A percentile compares a stretch with the other conserved stretches of the same genome.
Evolutionary conservation across 2,888 invertebrate genomes (phyloP).

Genomic region (Lutraria lutraria): DNA sequence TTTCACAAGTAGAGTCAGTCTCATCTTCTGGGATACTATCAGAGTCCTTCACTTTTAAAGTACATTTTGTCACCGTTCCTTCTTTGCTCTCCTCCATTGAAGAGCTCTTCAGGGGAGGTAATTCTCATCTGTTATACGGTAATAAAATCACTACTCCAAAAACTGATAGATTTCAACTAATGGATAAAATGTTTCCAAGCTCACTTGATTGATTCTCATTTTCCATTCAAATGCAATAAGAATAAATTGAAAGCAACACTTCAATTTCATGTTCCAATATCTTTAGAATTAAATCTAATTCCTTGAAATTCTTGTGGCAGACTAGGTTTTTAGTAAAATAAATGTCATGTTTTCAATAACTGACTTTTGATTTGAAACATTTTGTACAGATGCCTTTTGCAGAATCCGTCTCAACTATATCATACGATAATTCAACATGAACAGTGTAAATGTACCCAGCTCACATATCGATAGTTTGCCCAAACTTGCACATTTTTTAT

Average conservation of each 20-base stretch:
- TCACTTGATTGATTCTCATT: neutral
- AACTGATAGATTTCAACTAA: neutral
- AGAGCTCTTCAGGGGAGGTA: conserved; percentile 32
- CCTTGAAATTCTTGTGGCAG: neutral
- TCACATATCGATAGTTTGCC: neutral
- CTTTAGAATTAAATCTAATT: neutral
- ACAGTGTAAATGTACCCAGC: too few species aligned
- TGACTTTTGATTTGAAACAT: neutral
- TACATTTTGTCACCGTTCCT: conserved; percentile 23
- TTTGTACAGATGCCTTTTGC: neutral
- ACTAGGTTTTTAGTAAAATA: neutral
- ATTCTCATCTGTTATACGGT: neutral
- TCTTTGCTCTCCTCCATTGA: conserved; percentile 43
- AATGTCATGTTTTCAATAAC: neutral
- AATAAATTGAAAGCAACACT: neutral
- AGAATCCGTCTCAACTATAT: neutral
- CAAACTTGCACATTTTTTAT: neutral
- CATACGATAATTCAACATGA: neutral
- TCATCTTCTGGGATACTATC: neutral
- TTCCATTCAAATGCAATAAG: neutral
- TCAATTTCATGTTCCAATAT: neutral
- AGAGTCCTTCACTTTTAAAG: conserved; percentile 29
- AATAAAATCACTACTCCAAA: conserved; percentile 1
- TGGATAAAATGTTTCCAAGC: conserved; percentile 7
- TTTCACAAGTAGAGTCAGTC: neutral